Evolutionary conservation across 1,140 invertebrate species (phyloP), one percentile per base, ranked within the genome.

Genomic region (Drosophila novamexicana): DNA sequence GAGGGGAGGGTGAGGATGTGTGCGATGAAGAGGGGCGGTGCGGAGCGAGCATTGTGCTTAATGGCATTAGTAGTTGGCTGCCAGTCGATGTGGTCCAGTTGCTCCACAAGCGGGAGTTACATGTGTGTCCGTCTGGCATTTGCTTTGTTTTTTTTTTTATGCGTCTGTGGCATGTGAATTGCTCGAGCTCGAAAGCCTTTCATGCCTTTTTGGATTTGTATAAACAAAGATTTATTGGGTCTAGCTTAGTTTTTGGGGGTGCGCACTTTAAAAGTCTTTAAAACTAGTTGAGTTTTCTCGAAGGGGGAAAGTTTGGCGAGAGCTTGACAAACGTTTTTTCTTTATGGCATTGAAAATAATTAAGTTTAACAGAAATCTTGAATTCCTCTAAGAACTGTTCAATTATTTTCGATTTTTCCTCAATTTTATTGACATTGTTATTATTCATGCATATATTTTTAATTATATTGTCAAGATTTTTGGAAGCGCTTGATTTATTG

Each of bases 181-280:
- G 57, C 58, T 74, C 39, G 12, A 70, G 82, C 78, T 66, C 29
- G 76, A 88, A 83, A 86, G 72, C 65, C 76, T 88, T 86, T 88
- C 69, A 83, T 88, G 83, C 63, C 79, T 62, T 83, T 83, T 69
- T 82, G 79, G 80, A 86, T 88, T 89, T 89, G 79, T 83, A 78
- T 79, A 88, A 88, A 89, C 83, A 88, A 89, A 83, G 83, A 88
- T 89, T 88, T 88, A 88, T 88, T 88, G 84, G 72, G 44, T 89
- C 36, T 74, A 63, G 52, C 39, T 64, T 59, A 32, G 53, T 64
- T 68, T 74, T 73, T 40, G 45, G 37, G 57, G 42, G 42, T 57
- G 57, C 9, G 36, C n/a, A 40, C 37, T 65, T 65, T 71, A 57
- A 54, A 66, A 18, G n/a, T 2, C 62, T 52, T 50, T 16, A 37